A percentile compares a stretch with the other conserved stretches of the same genome.
Evolutionary conservation across 2,797 vertebrate genomes (phyloP).

Genomic region (Chrysocyon brachyurus): DNA sequence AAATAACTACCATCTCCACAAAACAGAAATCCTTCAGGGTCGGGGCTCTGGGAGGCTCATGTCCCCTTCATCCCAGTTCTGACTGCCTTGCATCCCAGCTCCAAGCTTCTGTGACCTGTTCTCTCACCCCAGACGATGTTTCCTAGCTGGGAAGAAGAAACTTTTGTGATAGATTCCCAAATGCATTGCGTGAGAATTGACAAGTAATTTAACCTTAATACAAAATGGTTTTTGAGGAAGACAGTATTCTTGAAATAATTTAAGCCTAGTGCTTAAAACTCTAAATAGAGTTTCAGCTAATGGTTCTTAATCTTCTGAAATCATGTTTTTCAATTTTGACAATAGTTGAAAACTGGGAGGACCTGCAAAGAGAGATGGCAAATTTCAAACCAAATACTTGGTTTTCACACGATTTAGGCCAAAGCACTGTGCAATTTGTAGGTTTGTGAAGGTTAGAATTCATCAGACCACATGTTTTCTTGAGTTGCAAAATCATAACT

Average conservation of each 20-base stretch:
- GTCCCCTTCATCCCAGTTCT: background rate
- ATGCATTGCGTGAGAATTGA: background rate
- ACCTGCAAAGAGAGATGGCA: background rate
- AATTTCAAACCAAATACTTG: constrained; percentile 58
- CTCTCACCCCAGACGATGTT: background rate
- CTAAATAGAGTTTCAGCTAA: background rate
- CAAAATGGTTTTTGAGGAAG: background rate
- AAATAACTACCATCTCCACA: background rate
- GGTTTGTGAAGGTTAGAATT: constrained; percentile 62
- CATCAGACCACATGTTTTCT: constrained; percentile 69
- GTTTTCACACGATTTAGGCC: constrained; percentile 27
- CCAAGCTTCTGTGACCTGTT: background rate
- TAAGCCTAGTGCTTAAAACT: background rate
- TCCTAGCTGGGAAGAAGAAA: background rate
- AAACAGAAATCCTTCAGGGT: background rate
- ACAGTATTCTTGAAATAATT: constrained; percentile 12
- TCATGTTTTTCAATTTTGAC: constrained; percentile 56
- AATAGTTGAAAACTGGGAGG: background rate
- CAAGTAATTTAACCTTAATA: background rate
- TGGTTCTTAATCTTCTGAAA: constrained; percentile 48
- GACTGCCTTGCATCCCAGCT: background rate
- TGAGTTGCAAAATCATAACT: constrained; percentile 62
- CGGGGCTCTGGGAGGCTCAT: too few species aligned
- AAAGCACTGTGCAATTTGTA: constrained; percentile 36
- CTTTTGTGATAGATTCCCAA: background rate